Evolutionary conservation across 2,888 invertebrate species (phyloP).

Genomic region (Rotaria sp.): DNA sequence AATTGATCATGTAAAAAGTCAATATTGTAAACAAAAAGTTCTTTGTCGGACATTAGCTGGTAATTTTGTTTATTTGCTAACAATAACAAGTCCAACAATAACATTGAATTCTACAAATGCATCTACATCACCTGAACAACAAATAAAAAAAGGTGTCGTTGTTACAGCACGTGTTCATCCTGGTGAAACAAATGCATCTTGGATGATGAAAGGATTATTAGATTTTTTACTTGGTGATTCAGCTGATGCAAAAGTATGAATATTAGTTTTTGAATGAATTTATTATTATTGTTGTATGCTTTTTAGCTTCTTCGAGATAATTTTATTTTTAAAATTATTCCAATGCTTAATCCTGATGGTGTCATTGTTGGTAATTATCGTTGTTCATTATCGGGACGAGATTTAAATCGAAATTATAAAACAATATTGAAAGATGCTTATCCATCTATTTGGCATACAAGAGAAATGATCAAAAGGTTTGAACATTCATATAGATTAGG

Average conservation of each 20-base stretch:
- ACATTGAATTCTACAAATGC: no score
- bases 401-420: conserved; percentile 55
- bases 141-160: conserved; percentile 57
- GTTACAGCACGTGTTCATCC: conserved; percentile 86
- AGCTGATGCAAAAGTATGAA: conserved; percentile 54
- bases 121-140: not conserved
- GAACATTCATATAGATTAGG: not conserved
- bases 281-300: not conserved
- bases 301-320: conserved; percentile 73
- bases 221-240: conserved; percentile 62
- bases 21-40: conserved; percentile 61
- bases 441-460: conserved; percentile 53
- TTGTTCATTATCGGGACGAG: conserved; percentile 54
- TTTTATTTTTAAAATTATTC: conserved; percentile 87
- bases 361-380: conserved; percentile 65
- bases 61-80: conserved; percentile 70
- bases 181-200: conserved; percentile 84
- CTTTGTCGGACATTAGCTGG: conserved; percentile 54
- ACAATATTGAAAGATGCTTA: conserved; percentile 54
- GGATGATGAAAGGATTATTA: conserved; percentile 92
- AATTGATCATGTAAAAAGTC: conserved; percentile 76
- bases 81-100: conserved; percentile 63
- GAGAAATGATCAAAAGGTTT: conserved; percentile 54
- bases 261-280: not conserved
- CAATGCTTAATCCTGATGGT: conserved; percentile 91